phyloP scores from a whole-genome alignment of 2,888 invertebrate genomes.

The Margaritifera margaritifera region DNA sequence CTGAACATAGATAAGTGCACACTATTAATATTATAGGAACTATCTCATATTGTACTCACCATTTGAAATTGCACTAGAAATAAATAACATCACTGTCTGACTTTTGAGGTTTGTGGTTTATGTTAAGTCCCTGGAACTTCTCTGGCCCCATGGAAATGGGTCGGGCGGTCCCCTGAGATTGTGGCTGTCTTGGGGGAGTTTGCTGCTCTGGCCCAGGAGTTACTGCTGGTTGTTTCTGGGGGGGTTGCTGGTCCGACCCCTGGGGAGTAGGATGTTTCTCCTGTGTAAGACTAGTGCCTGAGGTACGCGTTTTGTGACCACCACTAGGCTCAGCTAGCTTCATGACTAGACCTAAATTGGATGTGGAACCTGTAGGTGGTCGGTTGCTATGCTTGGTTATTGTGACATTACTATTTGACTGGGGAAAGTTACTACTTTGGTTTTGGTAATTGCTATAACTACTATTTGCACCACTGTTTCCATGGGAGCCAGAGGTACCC shows the following conservation, averaged over 20 bases:
- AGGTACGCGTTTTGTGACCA: neutral
- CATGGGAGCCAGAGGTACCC: neutral
- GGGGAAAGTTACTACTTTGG: too few species aligned
- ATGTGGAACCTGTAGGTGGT: conserved; percentile 34
- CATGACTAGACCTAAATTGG: conserved; percentile 48
- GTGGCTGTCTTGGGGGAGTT: neutral
- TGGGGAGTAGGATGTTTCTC: conserved; percentile 3
- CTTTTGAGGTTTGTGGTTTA: conserved; percentile 39
- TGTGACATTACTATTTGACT: conserved; percentile 10
- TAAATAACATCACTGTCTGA: conserved; percentile 51
- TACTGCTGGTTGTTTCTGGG: neutral
- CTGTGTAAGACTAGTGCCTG: neutral
- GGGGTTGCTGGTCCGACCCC: conserved; percentile 2
- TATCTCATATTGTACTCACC: too few species aligned
- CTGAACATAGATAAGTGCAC: too few species aligned
- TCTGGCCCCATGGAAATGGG: conserved; percentile 22
- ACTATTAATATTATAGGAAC: too few species aligned
- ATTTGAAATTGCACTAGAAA: conserved; percentile 31
- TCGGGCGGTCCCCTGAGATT: conserved; percentile 13
- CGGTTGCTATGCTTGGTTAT: conserved; percentile 30
- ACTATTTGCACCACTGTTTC: conserved; percentile 1
- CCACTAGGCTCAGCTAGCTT: conserved; percentile 51
- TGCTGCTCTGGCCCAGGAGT: too few species aligned
- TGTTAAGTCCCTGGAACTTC: conserved; percentile 18
- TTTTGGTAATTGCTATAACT: neutral